These are phyloP conservation scores for Gymnocypris eckloni DNA, from an alignment of 2,797 vertebrate species.

Conservation along the genomic window DNA sequence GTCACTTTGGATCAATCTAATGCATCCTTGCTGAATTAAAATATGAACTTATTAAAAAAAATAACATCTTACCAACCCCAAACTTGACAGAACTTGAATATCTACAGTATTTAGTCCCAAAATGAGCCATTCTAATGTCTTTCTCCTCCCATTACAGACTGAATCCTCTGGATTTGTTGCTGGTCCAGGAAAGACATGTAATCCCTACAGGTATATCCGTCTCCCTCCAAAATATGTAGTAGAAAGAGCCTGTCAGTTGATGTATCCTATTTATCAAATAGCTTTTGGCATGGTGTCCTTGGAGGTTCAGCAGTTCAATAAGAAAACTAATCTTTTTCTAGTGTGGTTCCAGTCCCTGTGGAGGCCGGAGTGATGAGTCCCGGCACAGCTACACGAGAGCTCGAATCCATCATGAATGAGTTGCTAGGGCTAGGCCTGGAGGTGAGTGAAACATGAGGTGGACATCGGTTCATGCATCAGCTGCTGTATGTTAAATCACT, in stretches of 20 bases:
- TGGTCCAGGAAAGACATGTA: background rate
- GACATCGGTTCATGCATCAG: background rate
- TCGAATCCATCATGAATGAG: slow-evolving; percentile 77
- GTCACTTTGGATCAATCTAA: background rate
- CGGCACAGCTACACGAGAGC: slow-evolving; percentile 71
- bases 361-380: slow-evolving; percentile 57
- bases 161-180: background rate
- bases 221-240: background rate
- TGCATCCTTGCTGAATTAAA: background rate
- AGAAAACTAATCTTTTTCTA: slow-evolving; percentile 46
- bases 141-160: background rate
- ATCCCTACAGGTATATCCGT: slow-evolving; percentile 36
- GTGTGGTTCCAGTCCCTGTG: slow-evolving; percentile 69
- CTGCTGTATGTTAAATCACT: background rate
- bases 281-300: background rate
- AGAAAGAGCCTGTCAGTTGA: background rate
- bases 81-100: background rate
- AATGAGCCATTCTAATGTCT: background rate
- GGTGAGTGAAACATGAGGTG: slow-evolving; percentile 63
- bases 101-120: background rate
- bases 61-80: background rate
- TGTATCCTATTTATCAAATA: background rate
- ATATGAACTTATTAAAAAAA: background rate
- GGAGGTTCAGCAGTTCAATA: slow-evolving; percentile 33
- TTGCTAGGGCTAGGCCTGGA: slow-evolving; percentile 70